Percentiles rank a stretch among this genome's conserved stretches.
Evolutionary conservation across 2,888 invertebrate species (phyloP).

Genomic region (Anthoptus insignis): DNA sequence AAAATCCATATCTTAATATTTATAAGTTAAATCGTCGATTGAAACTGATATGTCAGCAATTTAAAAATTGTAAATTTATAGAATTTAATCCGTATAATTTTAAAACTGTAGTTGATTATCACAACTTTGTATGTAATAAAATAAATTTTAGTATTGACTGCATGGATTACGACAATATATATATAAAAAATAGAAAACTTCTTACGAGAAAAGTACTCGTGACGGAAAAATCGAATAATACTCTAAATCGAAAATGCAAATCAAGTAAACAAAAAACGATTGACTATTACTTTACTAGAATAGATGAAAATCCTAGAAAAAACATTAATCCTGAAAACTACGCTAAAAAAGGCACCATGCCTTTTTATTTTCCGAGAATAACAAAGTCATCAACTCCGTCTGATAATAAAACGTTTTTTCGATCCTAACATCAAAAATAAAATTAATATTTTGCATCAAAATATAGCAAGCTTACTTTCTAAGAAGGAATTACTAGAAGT

Average conservation of each 20-base stretch:
- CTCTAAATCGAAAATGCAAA: too few relatives aligned
- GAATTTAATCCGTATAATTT: neutral
- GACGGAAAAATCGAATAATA: too few relatives aligned
- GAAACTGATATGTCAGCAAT: constrained; percentile 4
- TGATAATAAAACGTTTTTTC: constrained; percentile 2
- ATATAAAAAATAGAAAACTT: constrained; percentile 2
- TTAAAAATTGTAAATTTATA: constrained; percentile 10
- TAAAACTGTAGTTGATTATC: neutral
- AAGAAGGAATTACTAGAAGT: constrained; percentile 34
- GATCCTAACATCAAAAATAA: too few relatives aligned
- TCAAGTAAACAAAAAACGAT: neutral
- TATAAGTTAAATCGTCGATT: neutral
- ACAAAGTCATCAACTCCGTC: neutral
- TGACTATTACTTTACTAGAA: neutral
- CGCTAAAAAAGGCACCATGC: constrained; percentile 7
- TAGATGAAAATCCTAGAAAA: neutral
- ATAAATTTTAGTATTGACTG: neutral
- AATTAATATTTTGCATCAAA: constrained; percentile 39
- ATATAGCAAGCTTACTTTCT: constrained; percentile 30
- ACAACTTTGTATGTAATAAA: neutral
- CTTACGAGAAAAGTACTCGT: neutral
- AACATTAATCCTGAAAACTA: neutral
- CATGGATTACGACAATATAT: neutral
- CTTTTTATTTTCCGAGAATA: constrained; percentile 7
- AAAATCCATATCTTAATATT: constrained; percentile 1